phyloP scores from a whole-genome alignment of 2,888 invertebrate genomes.

The Sarcophaga variegata region DNA sequence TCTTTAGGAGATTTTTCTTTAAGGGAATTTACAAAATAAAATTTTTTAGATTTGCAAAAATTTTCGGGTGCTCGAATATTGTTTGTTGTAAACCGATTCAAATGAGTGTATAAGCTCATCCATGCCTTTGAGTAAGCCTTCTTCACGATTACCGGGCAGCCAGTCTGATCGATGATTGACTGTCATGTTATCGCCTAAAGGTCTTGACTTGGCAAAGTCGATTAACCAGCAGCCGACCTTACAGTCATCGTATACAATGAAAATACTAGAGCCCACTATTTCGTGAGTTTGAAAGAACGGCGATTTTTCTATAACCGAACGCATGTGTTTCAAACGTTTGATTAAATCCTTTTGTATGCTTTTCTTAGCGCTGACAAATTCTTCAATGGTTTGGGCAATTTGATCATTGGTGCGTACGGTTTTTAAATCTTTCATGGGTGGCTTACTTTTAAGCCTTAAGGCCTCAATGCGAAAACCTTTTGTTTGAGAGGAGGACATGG shows the following conservation, averaged over 20 bases:
- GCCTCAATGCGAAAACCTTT: conserved; percentile 98
- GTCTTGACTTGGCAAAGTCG: conserved; percentile 96
- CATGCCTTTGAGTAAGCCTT: conserved; percentile 95
- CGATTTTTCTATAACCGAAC: conserved; percentile 90
- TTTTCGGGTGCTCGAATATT: conserved; percentile 71
- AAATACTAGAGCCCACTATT: conserved; percentile 96
- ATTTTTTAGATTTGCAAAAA: conserved; percentile 75
- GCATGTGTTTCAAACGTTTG: conserved; percentile 89
- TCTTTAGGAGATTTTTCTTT: conserved; percentile 31
- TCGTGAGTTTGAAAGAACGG: conserved; percentile 93
- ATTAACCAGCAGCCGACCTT: conserved; percentile 97
- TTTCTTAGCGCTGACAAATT: conserved; percentile 87
- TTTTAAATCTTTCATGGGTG: conserved; percentile 93
- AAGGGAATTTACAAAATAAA: not conserved
- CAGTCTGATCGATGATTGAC: conserved; percentile 92
- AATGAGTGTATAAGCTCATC: conserved; percentile 93
- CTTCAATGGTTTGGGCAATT: conserved; percentile 87
- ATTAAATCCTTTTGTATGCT: conserved; percentile 86
- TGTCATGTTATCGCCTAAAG: conserved; percentile 86
- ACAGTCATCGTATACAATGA: conserved; percentile 94
- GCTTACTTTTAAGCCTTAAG: conserved; percentile 91
- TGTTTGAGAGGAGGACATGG: conserved; percentile 94
- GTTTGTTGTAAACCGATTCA: conserved; percentile 80
- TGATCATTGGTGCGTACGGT: conserved; percentile 91
- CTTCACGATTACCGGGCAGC: conserved; percentile 97